A percentile compares a stretch with the other conserved stretches of the same genome.
These are phyloP conservation scores for Sialia sialis DNA, from an alignment of 2,113 vertebrate genomes.

Conservation along the genomic window DNA sequence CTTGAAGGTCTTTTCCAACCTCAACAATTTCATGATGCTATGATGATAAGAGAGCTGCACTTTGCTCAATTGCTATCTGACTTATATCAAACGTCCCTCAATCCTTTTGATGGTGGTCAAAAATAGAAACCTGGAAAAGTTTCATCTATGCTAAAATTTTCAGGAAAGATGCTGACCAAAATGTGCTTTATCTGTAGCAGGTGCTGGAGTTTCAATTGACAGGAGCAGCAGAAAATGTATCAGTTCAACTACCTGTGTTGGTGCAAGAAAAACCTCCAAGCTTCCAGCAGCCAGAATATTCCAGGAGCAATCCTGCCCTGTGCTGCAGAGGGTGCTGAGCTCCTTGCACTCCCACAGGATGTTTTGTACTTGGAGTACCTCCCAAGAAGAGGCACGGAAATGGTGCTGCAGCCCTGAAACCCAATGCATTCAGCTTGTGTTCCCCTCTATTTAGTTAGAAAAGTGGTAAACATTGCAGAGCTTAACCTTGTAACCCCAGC, in stretches of 20 bases:
- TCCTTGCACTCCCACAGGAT: neutral
- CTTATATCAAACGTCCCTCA: neutral
- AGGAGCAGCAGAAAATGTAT: accelerated
- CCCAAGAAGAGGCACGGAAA: neutral
- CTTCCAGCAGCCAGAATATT: neutral
- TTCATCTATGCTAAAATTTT: neutral
- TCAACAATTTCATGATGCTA: neutral
- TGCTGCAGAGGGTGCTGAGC: neutral
- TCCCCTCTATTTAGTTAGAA: neutral
- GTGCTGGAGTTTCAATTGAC: neutral
- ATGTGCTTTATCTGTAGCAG: neutral
- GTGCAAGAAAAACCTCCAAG: neutral
- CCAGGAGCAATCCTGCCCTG: neutral
- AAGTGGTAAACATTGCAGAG: constrained; percentile 45
- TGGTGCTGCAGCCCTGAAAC: neutral
- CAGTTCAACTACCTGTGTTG: neutral
- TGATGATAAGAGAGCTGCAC: neutral
- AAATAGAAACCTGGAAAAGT: neutral
- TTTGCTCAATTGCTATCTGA: neutral
- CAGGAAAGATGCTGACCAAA: neutral
- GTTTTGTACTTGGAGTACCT: neutral
- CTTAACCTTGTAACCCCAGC: constrained; percentile 51
- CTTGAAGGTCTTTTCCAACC: neutral
- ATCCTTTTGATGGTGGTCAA: neutral
- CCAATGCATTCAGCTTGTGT: neutral